Percentiles rank a stretch among this genome's conserved stretches.
These are phyloP conservation scores for Lutjanus erythropterus DNA, from an alignment of 2,113 vertebrate genomes.

Conservation along the genomic window DNA sequence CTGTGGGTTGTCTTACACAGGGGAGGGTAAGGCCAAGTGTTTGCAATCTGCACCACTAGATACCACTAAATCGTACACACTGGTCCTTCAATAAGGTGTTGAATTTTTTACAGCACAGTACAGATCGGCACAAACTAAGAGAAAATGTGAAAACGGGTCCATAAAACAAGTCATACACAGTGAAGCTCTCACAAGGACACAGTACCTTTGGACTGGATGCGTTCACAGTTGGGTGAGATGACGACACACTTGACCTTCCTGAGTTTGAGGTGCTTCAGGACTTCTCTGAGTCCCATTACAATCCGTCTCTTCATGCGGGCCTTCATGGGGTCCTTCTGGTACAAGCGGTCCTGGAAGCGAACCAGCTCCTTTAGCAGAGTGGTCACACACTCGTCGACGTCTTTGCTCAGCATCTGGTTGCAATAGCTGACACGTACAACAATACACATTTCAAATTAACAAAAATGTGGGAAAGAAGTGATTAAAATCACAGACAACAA, in stretches of 20 bases:
- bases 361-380: slow-evolving; percentile 94
- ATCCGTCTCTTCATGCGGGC: slow-evolving; percentile 96
- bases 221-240: slow-evolving; percentile 98
- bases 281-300: slow-evolving; percentile 96
- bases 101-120: no score
- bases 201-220: slow-evolving; percentile 95
- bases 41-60: no score
- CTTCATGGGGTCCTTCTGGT: slow-evolving; percentile 97
- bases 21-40: no score
- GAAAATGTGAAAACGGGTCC: neutral
- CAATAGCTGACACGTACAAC: slow-evolving; percentile 88
- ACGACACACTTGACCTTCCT: slow-evolving; percentile 94
- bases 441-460: neutral
- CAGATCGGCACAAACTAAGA: no score
- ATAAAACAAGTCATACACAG: no score
- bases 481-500: neutral
- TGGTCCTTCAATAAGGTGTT: no score
- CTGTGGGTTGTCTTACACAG: no score
- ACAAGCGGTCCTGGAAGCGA: slow-evolving; percentile 97
- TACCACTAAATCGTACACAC: no score
- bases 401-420: slow-evolving; percentile 96
- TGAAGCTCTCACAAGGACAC: neutral
- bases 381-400: slow-evolving; percentile 93
- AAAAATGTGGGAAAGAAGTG: neutral
- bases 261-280: slow-evolving; percentile 95